These are phyloP conservation scores for Hylyphantes graminicola DNA, from an alignment of 1,140 invertebrate genomes.

Conservation along the genomic window DNA sequence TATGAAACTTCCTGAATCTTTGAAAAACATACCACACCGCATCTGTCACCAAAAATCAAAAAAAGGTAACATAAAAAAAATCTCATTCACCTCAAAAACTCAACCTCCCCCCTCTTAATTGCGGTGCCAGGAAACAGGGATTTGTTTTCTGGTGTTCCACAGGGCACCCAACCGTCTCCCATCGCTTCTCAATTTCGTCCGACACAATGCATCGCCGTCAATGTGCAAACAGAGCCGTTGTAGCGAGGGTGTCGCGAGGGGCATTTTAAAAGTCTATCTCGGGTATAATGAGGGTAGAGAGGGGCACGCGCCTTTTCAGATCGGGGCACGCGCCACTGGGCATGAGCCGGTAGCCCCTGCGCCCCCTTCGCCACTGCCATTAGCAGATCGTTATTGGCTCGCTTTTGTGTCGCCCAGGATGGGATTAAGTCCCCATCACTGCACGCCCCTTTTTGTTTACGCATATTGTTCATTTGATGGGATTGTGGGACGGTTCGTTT, in stretches of 20 bases:
- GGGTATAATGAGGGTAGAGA: background rate
- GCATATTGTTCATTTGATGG: background rate
- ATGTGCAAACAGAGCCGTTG: constrained; percentile 29
- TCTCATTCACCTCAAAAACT: too few species aligned
- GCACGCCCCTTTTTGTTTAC: background rate
- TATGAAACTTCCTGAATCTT: too few species aligned
- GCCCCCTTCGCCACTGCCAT: background rate
- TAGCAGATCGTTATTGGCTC: constrained; percentile 26
- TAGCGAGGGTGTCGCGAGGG: background rate
- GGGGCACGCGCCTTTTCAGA: constrained; percentile 23
- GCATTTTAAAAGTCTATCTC: background rate
- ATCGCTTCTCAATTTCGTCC: background rate
- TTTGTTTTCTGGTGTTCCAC: too few species aligned
- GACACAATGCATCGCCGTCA: background rate
- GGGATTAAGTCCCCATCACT: background rate
- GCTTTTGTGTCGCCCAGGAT: constrained; percentile 16
- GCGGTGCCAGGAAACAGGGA: too few species aligned
- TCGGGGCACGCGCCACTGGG: constrained; percentile 18
- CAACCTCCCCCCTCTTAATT: too few species aligned
- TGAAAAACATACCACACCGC: too few species aligned
- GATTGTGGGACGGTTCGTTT: background rate
- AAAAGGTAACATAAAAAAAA: too few species aligned
- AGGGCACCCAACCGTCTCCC: background rate
- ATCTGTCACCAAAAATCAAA: too few species aligned
- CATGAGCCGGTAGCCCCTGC: constrained; percentile 26